Evolutionary conservation across 2,888 invertebrate species (phyloP), one percentile per base, ranked within the genome.

Genomic region (Eupithecia abbreviata): DNA sequence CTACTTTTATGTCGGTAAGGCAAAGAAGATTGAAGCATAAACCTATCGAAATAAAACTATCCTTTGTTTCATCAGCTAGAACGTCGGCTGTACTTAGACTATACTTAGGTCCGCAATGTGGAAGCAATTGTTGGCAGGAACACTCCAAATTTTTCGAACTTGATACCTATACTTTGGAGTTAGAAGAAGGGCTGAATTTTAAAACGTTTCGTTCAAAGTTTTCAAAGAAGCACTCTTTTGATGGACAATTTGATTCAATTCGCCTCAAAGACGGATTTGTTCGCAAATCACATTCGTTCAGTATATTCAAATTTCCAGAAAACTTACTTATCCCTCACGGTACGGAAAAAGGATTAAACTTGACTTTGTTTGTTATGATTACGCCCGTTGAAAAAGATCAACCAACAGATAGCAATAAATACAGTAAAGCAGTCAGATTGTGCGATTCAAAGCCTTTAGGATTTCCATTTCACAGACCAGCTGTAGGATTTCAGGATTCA

Each of bases 381-480:
- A 90, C 91, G 2, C 86, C 89, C 10, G 79, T 83, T 15, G 85
- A 89, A 76, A 82, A 87, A 69, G 62, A 79, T 69, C 82, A 84
- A 73, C 47, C 74, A 55, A 3, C 30, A 47, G 45, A 45, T 41
- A 75, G 62, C 15, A 15, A 81, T 67, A 84, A 85, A 71, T 90
- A 90, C 73, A 85, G 82, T 55, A 82, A 84, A 73, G 77, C 89
- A n/a, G 82, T 83, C 9, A 80, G 83, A 71, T 88, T 90, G 73
- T 76, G 86, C 6, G 92, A 93, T 81, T 84, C 83, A 13, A 91
- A 89, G 77, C 93, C 93, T 10, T 80, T 93, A 71, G 94, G 94
- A 4, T 94, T 93, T 85, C 94, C 94, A n/a, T 94, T 94, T 68
- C 90, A 94, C 76, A 90, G 91, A 80, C 85, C 85, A 83, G 86